A percentile compares a stretch with the other conserved stretches of the same genome.
phyloP scores from a whole-genome alignment of 2,888 invertebrate genomes.

The Papilio elwesi region DNA sequence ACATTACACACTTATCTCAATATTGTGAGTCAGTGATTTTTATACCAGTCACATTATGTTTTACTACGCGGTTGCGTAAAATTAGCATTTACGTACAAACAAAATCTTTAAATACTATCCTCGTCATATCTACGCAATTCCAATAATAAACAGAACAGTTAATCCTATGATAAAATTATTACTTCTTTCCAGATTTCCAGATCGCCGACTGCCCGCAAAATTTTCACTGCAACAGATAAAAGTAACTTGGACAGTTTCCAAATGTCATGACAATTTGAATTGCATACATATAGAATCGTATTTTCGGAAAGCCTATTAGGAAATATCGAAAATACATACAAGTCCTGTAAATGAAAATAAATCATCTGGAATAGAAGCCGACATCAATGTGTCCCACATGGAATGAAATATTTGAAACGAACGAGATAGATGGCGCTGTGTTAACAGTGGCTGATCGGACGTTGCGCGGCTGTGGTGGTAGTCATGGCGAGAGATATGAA shows the following conservation, averaged over 20 bases:
- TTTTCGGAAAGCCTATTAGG: conserved; percentile 46
- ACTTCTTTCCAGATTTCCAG: conserved; percentile 63
- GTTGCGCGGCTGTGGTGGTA: conserved; percentile 50
- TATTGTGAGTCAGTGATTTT: background rate
- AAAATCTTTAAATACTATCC: conserved; percentile 1
- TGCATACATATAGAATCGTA: conserved; percentile 51
- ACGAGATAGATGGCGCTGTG: conserved; percentile 49
- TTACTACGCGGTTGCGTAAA: background rate
- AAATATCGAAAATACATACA: conserved; percentile 43
- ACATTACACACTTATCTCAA: too few relatives aligned
- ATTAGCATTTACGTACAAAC: conserved; percentile 14
- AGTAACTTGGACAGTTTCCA: conserved; percentile 61
- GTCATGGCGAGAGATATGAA: conserved; percentile 65
- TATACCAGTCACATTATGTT: background rate
- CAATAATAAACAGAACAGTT: conserved; percentile 49
- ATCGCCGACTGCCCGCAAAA: conserved; percentile 55
- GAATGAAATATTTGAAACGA: conserved; percentile 44
- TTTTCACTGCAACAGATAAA: conserved; percentile 49
- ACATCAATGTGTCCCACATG: conserved; percentile 65
- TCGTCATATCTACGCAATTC: conserved; percentile 36
- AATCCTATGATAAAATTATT: conserved; percentile 57
- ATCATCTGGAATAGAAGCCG: conserved; percentile 41
- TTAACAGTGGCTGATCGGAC: conserved; percentile 54
- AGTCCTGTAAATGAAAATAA: conserved; percentile 36
- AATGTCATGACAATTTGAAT: conserved; percentile 54